A percentile compares a stretch with the other conserved stretches of the same genome.
These are phyloP conservation scores for Drosophila busckii DNA, from an alignment of 1,140 invertebrate genomes.

Conservation along the genomic window DNA sequence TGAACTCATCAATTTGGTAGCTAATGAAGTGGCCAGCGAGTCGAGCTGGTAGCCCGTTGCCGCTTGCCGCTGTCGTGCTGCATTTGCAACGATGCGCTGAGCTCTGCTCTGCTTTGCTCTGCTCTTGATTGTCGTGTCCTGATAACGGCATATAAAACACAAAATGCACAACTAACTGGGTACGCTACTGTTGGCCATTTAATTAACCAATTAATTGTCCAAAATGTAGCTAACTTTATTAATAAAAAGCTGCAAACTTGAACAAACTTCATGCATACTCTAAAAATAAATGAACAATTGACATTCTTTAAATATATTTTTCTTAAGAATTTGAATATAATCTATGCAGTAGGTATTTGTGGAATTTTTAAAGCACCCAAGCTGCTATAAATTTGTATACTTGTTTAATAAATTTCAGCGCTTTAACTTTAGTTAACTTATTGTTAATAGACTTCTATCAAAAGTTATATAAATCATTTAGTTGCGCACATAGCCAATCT, in stretches of 20 bases:
- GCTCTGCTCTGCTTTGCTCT: conserved; percentile 23
- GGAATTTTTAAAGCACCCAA: too few species aligned
- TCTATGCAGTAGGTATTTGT: too few species aligned
- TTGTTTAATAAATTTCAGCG: too few species aligned
- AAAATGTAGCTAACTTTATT: conserved; percentile 46
- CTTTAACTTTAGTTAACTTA: too few species aligned
- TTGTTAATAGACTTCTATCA: too few species aligned
- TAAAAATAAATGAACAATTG: too few species aligned
- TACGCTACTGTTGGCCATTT: conserved; percentile 51
- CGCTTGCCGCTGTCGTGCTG: conserved; percentile 43
- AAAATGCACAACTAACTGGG: conserved; percentile 45
- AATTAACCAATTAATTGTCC: conserved; percentile 73
- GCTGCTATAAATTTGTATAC: too few species aligned
- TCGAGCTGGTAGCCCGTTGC: conserved; percentile 8
- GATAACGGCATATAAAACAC: conserved; percentile 59
- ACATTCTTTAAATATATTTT: too few species aligned
- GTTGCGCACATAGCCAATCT: too few species aligned
- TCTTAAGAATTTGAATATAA: too few species aligned
- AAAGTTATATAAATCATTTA: too few species aligned
- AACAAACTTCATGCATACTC: conserved; percentile 30
- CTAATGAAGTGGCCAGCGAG: conserved; percentile 69
- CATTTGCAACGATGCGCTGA: conserved; percentile 63
- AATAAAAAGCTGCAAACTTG: conserved; percentile 1
- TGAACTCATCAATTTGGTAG: conserved; percentile 73
- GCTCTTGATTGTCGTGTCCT: conserved; percentile 24